Conservation (phyloP, 1,140 invertebrate genomes). For the Zaprionus tsacasi region DNA sequence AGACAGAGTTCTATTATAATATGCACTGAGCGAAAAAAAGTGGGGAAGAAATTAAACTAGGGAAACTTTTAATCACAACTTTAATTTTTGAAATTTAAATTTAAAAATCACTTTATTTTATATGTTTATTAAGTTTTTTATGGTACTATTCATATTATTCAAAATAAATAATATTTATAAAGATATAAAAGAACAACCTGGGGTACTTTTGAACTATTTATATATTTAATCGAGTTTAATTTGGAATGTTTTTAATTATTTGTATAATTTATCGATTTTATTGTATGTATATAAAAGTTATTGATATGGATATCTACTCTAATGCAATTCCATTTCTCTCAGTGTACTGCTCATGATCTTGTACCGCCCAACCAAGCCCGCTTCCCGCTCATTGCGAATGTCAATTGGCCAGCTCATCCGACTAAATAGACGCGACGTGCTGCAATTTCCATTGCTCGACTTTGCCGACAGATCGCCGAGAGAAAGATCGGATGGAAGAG, state of each 20-base stretch:
- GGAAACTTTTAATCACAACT: background rate
- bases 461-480: constrained; percentile 45
- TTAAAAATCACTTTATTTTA: no score
- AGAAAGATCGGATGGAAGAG: constrained; percentile 17
- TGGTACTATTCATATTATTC: no score
- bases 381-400: constrained; percentile 40
- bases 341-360: constrained; percentile 2
- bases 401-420: constrained; percentile 59
- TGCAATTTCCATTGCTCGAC: constrained; percentile 54
- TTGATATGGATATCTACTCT: no score
- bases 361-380: background rate
- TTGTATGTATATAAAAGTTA: no score
- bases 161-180: no score
- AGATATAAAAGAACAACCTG: no score
- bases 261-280: no score
- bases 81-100: no score
- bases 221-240: no score
- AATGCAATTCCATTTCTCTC: background rate
- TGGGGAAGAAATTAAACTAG: background rate
- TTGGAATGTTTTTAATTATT: no score
- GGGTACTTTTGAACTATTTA: no score
- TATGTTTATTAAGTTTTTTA: no score
- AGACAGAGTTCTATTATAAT: constrained; percentile 19
- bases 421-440: constrained; percentile 65
- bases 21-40: background rate